Conservation (phyloP, 2,113 vertebrate genomes). For the Microcebus murinus region DNA sequence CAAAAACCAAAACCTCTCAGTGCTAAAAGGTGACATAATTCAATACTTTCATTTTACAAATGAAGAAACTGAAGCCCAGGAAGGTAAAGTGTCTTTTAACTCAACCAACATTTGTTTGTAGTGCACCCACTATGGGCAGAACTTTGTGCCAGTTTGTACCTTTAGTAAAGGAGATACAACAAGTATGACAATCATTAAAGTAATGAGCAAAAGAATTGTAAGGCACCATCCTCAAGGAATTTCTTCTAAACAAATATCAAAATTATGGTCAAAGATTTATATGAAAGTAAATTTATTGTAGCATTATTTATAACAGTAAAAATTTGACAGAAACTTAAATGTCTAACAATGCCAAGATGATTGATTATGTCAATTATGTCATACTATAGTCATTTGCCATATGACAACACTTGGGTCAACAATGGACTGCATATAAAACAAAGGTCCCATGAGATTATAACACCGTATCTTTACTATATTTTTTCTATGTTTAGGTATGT, state of each 20-base stretch:
- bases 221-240: not conserved
- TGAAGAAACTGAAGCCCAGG: not conserved
- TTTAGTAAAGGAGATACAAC: not conserved
- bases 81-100: not conserved
- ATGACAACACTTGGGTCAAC: not conserved
- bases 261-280: not conserved
- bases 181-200: not conserved
- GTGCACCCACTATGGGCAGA: not conserved
- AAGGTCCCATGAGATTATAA: not conserved
- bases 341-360: not conserved
- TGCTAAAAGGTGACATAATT: not conserved
- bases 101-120: not conserved
- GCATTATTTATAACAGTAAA: not conserved
- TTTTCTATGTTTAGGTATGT: not conserved
- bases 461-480: not conserved
- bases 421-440: too few relatives aligned
- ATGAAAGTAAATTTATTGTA: not conserved
- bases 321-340: not conserved
- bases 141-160: not conserved
- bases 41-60: not conserved
- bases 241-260: constrained; percentile 24
- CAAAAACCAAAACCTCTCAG: not conserved
- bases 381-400: not conserved
- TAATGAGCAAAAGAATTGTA: not conserved
- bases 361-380: not conserved